Base-by-base conservation (phyloP, 2,797 vertebrate species). In the Myotis findleyi region DNA sequence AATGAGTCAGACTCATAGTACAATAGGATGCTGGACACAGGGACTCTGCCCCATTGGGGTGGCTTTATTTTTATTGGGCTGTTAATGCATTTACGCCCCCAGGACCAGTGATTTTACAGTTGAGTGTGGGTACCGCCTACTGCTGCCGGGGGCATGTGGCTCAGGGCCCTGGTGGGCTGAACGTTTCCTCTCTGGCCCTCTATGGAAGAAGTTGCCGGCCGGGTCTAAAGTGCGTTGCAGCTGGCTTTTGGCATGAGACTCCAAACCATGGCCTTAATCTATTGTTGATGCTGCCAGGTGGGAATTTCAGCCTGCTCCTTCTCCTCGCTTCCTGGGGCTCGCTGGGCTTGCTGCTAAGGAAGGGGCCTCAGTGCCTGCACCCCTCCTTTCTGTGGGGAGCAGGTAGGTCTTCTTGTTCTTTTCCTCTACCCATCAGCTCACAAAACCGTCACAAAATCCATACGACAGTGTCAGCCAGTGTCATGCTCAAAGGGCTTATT, bases 201-300 rank as follows among this genome's bases (percentile, higher is more conserved):
- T 30, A 2, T 36, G 57, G 44, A n/a, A 23, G 11, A 71, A 21
- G 7, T 23, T 17, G n/a, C 38, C 3, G 16, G 6, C 6, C 21
- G 20, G 7, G 38, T 38, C 5, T 36, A 4, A 59, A 16, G 30
- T 7, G n/a, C 0, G 0, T 4, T 30, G 27, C 7, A 1, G 27
- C 89, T 5, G 14, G 14, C 55, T 33, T 33, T 62, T 47, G 49
- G 30, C 11, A 2, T 55, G 30, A 30, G 17, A 14, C 21, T 30
- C 4, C 23, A 30, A 14, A 20, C 51, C 27, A 10, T 18, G 16
- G 47, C 57, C 68, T 8, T 33, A 0, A 38, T 38, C 87, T 83
- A 11, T 76, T 27, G 25, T 25, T 11, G 49, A 6, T 77, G 71
- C 14, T n/a, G 13, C 16, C 41, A n/a, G 38, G 38, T 4, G 16